phyloP scores from a whole-genome alignment of 2,113 vertebrate genomes.

The Pachycephala philippinensis region DNA sequence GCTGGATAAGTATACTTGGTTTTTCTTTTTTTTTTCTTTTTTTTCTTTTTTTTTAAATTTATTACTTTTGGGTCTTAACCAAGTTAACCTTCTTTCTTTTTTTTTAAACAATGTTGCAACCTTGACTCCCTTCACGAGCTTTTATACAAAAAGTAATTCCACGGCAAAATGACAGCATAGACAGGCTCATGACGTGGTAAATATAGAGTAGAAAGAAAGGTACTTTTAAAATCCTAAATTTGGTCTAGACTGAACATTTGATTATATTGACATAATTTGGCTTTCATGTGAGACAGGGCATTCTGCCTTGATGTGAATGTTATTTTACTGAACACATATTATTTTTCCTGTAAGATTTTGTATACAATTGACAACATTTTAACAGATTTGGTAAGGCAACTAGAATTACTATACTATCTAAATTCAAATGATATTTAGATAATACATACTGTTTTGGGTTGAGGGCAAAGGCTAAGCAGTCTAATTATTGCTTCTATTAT shows the following conservation, averaged over 20 bases:
- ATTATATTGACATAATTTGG: not conserved
- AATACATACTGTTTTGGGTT: not conserved
- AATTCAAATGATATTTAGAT: not conserved
- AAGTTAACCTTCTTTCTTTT: not conserved
- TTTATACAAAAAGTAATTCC: not conserved
- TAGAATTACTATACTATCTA: not conserved
- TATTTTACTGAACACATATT: not conserved
- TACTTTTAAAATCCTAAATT: not conserved
- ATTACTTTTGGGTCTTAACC: not conserved
- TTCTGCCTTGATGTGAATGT: not conserved
- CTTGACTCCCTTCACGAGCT: not conserved
- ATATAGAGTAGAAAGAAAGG: not conserved
- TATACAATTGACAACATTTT: not conserved
- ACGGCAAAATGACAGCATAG: not conserved
- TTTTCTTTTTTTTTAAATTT: not conserved
- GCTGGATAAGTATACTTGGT: not conserved
- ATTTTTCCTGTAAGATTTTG: not conserved
- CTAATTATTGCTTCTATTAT: not conserved
- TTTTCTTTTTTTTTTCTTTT: not conserved
- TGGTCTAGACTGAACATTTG: not conserved
- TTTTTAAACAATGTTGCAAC: not conserved
- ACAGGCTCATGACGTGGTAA: not conserved
- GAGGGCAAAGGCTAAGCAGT: not conserved
- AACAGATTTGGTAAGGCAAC: not conserved
- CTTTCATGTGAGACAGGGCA: not conserved